Conservation (phyloP, 2,888 invertebrate species). For the Celastrina argiolus region DNA sequence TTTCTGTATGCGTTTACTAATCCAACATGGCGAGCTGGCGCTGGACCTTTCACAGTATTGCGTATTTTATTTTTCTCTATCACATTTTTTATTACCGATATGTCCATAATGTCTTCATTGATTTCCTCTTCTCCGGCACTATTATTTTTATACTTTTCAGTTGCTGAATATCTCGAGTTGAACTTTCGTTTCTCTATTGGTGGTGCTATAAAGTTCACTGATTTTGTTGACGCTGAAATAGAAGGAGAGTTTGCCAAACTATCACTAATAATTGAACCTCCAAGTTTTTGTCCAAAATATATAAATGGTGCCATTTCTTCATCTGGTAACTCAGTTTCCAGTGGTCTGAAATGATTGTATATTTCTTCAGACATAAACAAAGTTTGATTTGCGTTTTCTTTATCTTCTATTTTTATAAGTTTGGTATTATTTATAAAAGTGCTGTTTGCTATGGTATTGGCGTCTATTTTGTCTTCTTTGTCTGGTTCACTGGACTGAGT, state of each 20-base stretch:
- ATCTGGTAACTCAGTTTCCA: conserved; percentile 79
- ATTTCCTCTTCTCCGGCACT: conserved; percentile 76
- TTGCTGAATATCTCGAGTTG: conserved; percentile 67
- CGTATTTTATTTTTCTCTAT: conserved; percentile 75
- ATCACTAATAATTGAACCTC: conserved; percentile 56
- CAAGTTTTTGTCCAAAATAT: conserved; percentile 82
- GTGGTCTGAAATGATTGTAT: conserved; percentile 80
- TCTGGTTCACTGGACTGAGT: conserved; percentile 40
- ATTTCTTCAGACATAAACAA: conserved; percentile 79
- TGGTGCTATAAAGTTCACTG: conserved; percentile 64
- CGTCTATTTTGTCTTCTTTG: conserved; percentile 52
- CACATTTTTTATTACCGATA: conserved; percentile 76
- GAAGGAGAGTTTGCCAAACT: conserved; percentile 69
- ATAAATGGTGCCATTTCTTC: conserved; percentile 84
- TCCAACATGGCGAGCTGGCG: conserved; percentile 67
- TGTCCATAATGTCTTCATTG: conserved; percentile 79
- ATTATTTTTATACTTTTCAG: conserved; percentile 68
- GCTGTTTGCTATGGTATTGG: conserved; percentile 55
- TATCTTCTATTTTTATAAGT: conserved; percentile 56
- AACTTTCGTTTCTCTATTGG: conserved; percentile 63
- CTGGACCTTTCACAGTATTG: conserved; percentile 70
- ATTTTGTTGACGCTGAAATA: conserved; percentile 68
- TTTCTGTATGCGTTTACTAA: conserved; percentile 71
- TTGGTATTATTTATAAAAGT: conserved; percentile 54
- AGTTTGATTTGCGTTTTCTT: conserved; percentile 71